phyloP scores from a whole-genome alignment of 2,797 vertebrate genomes.

The Lagocephalus sceleratus region DNA sequence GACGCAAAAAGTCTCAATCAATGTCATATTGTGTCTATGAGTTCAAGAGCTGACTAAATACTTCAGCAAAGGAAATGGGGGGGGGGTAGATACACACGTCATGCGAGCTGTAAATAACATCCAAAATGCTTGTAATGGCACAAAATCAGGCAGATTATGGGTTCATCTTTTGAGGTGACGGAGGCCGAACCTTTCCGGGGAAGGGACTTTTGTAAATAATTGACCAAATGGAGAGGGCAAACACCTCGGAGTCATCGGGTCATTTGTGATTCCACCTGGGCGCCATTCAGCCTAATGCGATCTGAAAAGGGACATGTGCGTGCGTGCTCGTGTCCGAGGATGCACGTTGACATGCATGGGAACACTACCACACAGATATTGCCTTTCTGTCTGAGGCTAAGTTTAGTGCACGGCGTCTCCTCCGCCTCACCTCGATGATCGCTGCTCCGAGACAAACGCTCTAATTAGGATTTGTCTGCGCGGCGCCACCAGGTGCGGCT shows the following conservation, averaged over 20 bases:
- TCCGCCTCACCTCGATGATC: conserved; percentile 39
- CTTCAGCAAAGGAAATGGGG: neutral
- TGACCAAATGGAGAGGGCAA: conserved; percentile 26
- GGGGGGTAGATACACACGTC: conserved; percentile 12
- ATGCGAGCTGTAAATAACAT: conserved; percentile 33
- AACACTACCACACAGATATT: conserved; percentile 39
- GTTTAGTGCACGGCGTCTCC: conserved; percentile 55
- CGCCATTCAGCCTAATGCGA: conserved; percentile 25
- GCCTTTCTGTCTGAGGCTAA: conserved; percentile 49
- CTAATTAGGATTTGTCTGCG: conserved; percentile 49
- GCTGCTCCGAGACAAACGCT: conserved; percentile 32
- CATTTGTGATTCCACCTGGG: conserved; percentile 27
- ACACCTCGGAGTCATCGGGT: conserved; percentile 26
- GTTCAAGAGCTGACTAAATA: conserved; percentile 40
- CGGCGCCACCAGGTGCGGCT: conserved; percentile 20
- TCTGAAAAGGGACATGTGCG: conserved; percentile 10
- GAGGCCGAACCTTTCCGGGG: conserved; percentile 14
- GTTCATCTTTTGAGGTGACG: conserved; percentile 8
- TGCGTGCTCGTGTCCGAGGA: neutral
- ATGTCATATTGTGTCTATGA: neutral
- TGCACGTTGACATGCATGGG: conserved; percentile 26
- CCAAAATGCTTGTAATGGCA: conserved; percentile 39
- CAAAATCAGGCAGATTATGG: conserved; percentile 40
- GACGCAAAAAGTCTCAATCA: conserved; percentile 32
- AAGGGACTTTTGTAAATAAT: conserved; percentile 39